These are phyloP conservation scores for Lacanobia wlatinum DNA, from an alignment of 2,888 invertebrate species.

Conservation along the genomic window DNA sequence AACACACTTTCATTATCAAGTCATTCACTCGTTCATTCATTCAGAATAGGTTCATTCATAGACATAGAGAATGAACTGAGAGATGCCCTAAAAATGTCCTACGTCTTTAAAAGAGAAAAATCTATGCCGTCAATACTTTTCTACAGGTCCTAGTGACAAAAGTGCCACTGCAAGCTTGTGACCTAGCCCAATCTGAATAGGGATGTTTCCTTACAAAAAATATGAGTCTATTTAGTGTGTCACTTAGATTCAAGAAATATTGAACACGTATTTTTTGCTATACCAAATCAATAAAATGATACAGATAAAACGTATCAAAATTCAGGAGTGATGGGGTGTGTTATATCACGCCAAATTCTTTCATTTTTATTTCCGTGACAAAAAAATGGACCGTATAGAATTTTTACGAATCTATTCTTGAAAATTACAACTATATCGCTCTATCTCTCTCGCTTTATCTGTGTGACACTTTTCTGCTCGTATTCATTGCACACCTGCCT, in stretches of 20 bases:
- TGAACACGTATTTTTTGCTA: no score
- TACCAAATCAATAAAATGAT: no score
- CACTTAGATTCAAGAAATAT: no score
- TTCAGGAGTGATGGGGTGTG: no score
- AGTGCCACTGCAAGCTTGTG: background rate
- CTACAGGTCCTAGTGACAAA: background rate
- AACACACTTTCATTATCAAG: conserved; percentile 5
- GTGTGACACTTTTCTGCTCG: background rate
- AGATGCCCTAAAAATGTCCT: background rate
- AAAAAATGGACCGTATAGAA: no score
- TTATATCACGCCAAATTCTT: no score
- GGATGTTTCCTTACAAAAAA: background rate
- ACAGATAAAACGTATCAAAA: no score
- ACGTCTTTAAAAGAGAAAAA: background rate
- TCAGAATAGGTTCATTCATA: conserved; percentile 3
- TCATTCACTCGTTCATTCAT: background rate
- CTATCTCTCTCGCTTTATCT: background rate
- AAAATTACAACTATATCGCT: background rate
- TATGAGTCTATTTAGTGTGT: no score
- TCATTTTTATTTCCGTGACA: no score
- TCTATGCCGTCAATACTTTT: background rate
- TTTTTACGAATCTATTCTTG: background rate
- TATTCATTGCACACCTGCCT: background rate
- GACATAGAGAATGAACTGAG: background rate
- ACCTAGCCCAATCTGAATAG: background rate